These are phyloP conservation scores for Lepidocyrtinus sp. DNA, from an alignment of 2,888 invertebrate genomes.

Conservation along the genomic window DNA sequence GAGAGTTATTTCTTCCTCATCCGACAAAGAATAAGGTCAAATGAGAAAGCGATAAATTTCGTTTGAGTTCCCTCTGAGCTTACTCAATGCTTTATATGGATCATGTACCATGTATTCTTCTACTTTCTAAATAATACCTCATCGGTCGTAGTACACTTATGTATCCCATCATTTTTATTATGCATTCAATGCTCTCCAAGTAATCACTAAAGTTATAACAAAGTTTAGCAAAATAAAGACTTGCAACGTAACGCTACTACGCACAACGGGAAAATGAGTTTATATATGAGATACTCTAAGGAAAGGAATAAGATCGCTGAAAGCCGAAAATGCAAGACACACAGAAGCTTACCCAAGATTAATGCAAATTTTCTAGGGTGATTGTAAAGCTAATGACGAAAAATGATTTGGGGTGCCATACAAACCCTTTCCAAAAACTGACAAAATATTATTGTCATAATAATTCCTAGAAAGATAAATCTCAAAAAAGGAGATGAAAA, in stretches of 20 bases:
- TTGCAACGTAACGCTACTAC: too few species aligned
- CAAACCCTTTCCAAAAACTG: constrained; percentile 48
- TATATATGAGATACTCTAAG: neutral
- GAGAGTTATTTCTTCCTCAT: constrained; percentile 41
- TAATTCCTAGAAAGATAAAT: constrained; percentile 47
- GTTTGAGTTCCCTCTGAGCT: constrained; percentile 35
- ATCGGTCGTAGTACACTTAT: constrained; percentile 1
- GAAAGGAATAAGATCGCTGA: constrained; percentile 26
- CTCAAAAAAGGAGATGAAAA: constrained; percentile 52
- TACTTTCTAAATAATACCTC: constrained; percentile 17
- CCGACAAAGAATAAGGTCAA: constrained; percentile 43
- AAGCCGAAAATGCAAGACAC: constrained; percentile 58
- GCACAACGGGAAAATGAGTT: neutral
- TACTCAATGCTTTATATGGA: constrained; percentile 1
- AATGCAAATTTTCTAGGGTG: constrained; percentile 58
- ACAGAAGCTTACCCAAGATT: constrained; percentile 59
- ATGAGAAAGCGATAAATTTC: constrained; percentile 60
- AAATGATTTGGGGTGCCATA: constrained; percentile 58
- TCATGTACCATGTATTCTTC: constrained; percentile 22
- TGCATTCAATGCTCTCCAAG: constrained; percentile 9
- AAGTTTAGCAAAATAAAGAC: neutral
- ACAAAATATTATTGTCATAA: constrained; percentile 59
- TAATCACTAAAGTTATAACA: constrained; percentile 1
- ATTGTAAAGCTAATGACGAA: constrained; percentile 63
- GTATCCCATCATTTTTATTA: constrained; percentile 23